Base-by-base conservation (phyloP, 2,797 vertebrate genomes). In the Antennarius maculatus region DNA sequence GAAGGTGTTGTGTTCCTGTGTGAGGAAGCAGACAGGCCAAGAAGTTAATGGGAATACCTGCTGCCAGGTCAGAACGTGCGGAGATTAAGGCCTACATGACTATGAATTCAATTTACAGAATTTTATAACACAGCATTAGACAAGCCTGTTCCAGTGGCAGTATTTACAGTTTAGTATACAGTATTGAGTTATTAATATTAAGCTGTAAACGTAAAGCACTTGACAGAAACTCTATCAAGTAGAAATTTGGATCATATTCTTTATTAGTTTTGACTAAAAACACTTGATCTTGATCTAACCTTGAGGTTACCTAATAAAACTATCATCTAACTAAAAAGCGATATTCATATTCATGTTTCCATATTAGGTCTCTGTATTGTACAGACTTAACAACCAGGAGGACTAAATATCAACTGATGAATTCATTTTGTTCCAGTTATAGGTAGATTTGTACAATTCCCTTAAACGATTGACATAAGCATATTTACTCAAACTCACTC, bases 401-500 rank as follows among this genome's bases (percentile, higher is more conserved):
- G 41, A 54, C 18, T 56, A 31, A 63, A 69, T 75, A 29, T 56
- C 68, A 59, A 65, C 42, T 71, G 29, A 43, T 66, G 49, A 46
- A 46, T 66, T 74, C 15, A 54, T n/a, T 74, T 74, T 77, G 45
- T 62, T 65, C 74, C 50, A 71, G 55, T 80, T 83, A 43, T 60
- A 55, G 71, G 70, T 69, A 31, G 54, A 79, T 39, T 48, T 18
- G 69, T 71, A 28, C 56, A 65, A 53, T 39, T 63, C 48, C 28
- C 54, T 71, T 63, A 28, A 65, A 80, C 58, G 34, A 55, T 78
- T 77, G 73, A 41, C 79, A 70, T 77, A 70, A 65, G 61, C 61
- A 43, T 71, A 81, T 81, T 77, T 76, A 68, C 83, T 76, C 45
- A 70, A 65, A 64, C 64, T 81, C 64, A 46, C 48, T 66, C 71